Percentiles rank a stretch among this genome's conserved stretches.
phyloP scores from a whole-genome alignment of 2,113 vertebrate species.

The Datnioides undecimradiatus region DNA sequence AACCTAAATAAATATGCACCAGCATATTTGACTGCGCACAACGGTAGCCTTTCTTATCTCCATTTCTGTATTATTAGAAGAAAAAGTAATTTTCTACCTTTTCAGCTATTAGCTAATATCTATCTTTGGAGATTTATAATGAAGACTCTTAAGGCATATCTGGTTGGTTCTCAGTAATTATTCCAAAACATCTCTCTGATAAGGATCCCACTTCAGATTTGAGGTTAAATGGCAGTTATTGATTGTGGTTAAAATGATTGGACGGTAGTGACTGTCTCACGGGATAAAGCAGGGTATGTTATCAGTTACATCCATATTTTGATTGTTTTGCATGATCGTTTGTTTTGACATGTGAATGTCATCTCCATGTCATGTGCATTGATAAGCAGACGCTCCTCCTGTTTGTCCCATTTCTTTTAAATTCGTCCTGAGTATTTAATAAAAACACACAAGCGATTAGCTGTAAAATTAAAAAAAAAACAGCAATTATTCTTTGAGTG shows the following conservation, averaged over 20 bases:
- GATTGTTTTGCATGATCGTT: constrained; percentile 49
- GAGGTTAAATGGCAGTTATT: constrained; percentile 68
- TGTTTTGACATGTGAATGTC: constrained; percentile 49
- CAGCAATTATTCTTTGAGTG: constrained; percentile 46
- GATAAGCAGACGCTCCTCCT: constrained; percentile 28
- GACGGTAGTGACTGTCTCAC: constrained; percentile 16
- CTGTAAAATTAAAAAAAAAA: constrained; percentile 2
- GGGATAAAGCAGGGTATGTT: constrained; percentile 43
- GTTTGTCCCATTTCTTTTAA: constrained; percentile 3
- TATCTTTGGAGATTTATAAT: constrained; percentile 35
- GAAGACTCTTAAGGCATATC: constrained; percentile 14
- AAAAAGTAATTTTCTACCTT: constrained; percentile 31
- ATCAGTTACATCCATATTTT: constrained; percentile 50
- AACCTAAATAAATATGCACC: constrained; percentile 25
- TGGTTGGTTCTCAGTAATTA: constrained; percentile 35
- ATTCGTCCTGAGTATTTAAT: constrained; percentile 2
- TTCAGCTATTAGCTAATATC: constrained; percentile 19
- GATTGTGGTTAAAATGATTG: constrained; percentile 61
- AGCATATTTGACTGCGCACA: constrained; percentile 21
- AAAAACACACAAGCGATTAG: constrained; percentile 25
- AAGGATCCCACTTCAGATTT: constrained; percentile 44
- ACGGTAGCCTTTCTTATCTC: constrained; percentile 28
- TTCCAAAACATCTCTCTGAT: constrained; percentile 22
- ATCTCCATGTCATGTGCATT: constrained; percentile 51
- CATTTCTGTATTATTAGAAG: constrained; percentile 17